These are phyloP conservation scores for Hoplostethus atlanticus DNA, from an alignment of 2,797 vertebrate species.

Conservation along the genomic window DNA sequence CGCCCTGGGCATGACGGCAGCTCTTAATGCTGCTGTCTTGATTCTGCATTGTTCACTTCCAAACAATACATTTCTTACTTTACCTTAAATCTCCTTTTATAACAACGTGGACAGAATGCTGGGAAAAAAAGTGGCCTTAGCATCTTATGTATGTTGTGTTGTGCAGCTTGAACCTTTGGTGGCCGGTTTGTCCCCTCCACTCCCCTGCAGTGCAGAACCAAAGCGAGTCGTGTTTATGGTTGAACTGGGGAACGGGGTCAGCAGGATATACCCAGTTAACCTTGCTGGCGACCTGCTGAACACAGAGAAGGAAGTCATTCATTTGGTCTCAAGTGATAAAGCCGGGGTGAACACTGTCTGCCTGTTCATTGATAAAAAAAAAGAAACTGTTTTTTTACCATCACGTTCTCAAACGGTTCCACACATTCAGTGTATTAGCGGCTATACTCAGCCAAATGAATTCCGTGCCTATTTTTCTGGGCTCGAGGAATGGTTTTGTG, in stretches of 20 bases:
- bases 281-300: slow-evolving; percentile 41
- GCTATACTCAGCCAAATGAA: slow-evolving; percentile 53
- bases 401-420: slow-evolving; percentile 28
- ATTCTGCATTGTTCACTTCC: slow-evolving; percentile 8
- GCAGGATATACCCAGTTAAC: slow-evolving; percentile 74
- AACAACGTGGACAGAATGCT: not conserved
- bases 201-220: slow-evolving; percentile 5
- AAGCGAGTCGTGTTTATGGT: slow-evolving; percentile 59
- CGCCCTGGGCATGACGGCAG: slow-evolving; percentile 51
- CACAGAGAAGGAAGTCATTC: slow-evolving; percentile 74
- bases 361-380: slow-evolving; percentile 52
- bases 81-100: not conserved
- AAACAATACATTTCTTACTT: not conserved
- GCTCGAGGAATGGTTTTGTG: slow-evolving; percentile 70
- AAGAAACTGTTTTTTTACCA: slow-evolving; percentile 27
- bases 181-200: slow-evolving; percentile 10
- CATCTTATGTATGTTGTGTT: not conserved
- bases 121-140: not conserved
- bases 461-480: slow-evolving; percentile 43
- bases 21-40: slow-evolving; percentile 38
- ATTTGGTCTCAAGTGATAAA: slow-evolving; percentile 64
- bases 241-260: slow-evolving; percentile 57
- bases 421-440: slow-evolving; percentile 38
- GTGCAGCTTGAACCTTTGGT: slow-evolving; percentile 23
- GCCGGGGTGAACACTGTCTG: slow-evolving; percentile 31